Conservation (phyloP, 23 tunicate genomes). For the Phallusia fumigata region DNA sequence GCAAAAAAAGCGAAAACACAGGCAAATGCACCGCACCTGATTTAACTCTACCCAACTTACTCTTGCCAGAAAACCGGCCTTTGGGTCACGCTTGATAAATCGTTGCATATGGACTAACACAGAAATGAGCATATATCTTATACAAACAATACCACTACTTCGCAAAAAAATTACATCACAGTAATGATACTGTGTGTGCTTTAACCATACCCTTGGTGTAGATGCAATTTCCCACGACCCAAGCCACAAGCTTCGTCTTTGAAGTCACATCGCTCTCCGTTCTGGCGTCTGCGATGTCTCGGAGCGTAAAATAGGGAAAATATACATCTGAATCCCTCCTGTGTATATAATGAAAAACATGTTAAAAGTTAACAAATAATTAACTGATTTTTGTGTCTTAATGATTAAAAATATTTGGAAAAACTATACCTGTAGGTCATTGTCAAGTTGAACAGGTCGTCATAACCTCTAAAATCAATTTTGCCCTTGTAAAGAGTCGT, state of each 20-base stretch:
- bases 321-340: conserved; percentile 36
- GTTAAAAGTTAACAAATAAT: neutral
- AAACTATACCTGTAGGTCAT: conserved; percentile 38
- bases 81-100: too few species aligned
- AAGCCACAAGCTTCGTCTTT: conserved; percentile 19
- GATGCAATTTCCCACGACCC: conserved; percentile 30
- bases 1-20: too few species aligned
- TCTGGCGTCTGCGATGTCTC: neutral
- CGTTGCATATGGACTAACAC: too few species aligned
- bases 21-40: too few species aligned
- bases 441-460: conserved; percentile 20
- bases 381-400: neutral
- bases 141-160: too few species aligned
- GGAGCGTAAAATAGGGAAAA: conserved; percentile 17
- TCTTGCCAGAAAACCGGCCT: too few species aligned
- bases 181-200: too few species aligned
- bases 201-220: conserved; percentile 24
- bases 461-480: neutral
- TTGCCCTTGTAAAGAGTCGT: neutral
- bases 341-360: neutral
- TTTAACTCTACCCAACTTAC: too few species aligned
- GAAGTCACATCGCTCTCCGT: neutral
- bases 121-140: too few species aligned
- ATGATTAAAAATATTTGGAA: too few species aligned
- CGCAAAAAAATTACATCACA: too few species aligned